Conservation (phyloP, 2,888 invertebrate species). For the Tipula unca region DNA sequence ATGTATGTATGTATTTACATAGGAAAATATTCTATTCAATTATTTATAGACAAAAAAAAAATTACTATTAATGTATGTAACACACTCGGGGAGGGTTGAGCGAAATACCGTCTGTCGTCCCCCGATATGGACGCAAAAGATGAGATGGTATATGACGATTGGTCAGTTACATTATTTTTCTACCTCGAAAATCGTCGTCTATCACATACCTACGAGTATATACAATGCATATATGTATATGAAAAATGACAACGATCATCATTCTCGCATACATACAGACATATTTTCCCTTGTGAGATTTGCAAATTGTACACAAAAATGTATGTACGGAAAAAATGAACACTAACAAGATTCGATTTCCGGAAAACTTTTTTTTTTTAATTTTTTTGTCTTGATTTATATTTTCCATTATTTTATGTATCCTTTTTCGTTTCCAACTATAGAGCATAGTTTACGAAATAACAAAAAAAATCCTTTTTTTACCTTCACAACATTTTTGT, state of each 20-base stretch:
- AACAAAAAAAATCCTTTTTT: neutral
- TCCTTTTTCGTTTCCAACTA: neutral
- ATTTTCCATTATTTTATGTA: neutral
- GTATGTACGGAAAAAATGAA: neutral
- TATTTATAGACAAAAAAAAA: neutral
- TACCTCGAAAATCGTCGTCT: neutral
- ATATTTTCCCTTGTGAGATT: neutral
- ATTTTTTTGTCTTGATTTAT: neutral
- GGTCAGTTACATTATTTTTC: neutral
- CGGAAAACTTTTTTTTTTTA: neutral
- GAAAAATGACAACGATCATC: neutral
- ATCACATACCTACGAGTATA: neutral
- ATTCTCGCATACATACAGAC: neutral
- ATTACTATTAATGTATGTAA: neutral
- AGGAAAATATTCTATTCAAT: neutral
- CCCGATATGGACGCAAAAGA: neutral
- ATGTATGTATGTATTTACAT: neutral
- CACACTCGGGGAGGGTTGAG: neutral
- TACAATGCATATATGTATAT: neutral
- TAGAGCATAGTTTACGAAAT: neutral
- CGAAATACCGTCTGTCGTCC: neutral
- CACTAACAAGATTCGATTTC: neutral
- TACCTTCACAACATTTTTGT: neutral
- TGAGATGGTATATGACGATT: neutral
- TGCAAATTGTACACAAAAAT: neutral